These are phyloP conservation scores for Uropsilus gracilis DNA, from an alignment of 2,113 vertebrate genomes.

Conservation along the genomic window DNA sequence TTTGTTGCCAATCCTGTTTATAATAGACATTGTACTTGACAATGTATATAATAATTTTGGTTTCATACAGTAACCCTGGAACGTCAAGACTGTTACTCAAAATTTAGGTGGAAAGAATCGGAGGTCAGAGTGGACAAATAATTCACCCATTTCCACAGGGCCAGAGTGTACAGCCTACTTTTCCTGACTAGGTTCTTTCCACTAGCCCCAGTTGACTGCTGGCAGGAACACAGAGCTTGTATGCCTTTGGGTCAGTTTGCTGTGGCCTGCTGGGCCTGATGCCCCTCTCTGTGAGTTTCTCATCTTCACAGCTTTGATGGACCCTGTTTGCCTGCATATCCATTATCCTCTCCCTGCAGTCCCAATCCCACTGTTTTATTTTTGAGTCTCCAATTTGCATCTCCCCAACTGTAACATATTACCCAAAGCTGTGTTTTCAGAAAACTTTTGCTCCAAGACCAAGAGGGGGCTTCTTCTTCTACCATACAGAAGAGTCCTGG, in stretches of 20 bases:
- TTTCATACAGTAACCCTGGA: neutral
- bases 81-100: neutral
- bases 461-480: neutral
- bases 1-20: neutral
- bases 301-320: neutral
- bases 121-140: neutral
- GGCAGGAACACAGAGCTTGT: neutral
- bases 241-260: too few species aligned
- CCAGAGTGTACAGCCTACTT: neutral
- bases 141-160: neutral
- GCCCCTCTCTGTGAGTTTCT: neutral
- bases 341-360: neutral
- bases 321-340: neutral
- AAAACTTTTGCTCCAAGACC: neutral
- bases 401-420: neutral
- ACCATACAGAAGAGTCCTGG: neutral
- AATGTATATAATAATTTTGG: neutral
- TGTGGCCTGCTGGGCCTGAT: neutral
- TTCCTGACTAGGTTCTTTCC: neutral
- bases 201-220: accelerated
- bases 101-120: neutral
- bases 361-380: neutral
- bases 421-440: neutral
- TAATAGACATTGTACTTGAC: neutral
- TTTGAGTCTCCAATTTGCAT: neutral